phyloP scores from a whole-genome alignment of 2,113 vertebrate genomes.

The Sialia sialis region DNA sequence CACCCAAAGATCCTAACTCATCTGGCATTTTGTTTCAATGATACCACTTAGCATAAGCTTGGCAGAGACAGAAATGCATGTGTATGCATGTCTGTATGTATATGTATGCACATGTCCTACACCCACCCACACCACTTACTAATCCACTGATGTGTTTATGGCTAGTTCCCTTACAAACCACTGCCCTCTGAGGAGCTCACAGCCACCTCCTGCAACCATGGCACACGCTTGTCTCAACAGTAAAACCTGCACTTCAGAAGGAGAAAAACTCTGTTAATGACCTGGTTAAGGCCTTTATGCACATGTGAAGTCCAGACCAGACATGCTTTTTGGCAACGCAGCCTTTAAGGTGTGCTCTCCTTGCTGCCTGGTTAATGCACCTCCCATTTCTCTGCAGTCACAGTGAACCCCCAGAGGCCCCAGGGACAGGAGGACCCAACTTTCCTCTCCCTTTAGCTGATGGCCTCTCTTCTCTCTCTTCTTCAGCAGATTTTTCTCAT shows the following conservation, averaged over 20 bases:
- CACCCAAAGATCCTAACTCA: constrained; percentile 57
- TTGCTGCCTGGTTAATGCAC: neutral
- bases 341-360: neutral
- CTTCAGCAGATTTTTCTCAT: neutral
- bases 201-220: neutral
- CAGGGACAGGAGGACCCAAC: neutral
- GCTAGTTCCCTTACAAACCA: constrained; percentile 43
- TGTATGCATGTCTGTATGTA: constrained; percentile 27
- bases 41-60: constrained; percentile 44
- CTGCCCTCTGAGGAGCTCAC: constrained; percentile 31
- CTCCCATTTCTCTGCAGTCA: neutral
- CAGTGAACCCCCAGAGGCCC: neutral
- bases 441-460: neutral
- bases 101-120: constrained; percentile 34
- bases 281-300: neutral
- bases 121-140: constrained; percentile 33
- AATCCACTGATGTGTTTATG: constrained; percentile 55
- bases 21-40: constrained; percentile 35
- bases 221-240: neutral
- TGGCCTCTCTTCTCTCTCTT: neutral
- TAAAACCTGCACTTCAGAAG: neutral
- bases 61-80: constrained; percentile 8
- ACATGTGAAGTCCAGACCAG: neutral
- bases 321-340: fast-evolving
- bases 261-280: neutral